These are phyloP conservation scores for Drosophila obscura DNA, from an alignment of 1,140 invertebrate genomes.

Conservation along the genomic window DNA sequence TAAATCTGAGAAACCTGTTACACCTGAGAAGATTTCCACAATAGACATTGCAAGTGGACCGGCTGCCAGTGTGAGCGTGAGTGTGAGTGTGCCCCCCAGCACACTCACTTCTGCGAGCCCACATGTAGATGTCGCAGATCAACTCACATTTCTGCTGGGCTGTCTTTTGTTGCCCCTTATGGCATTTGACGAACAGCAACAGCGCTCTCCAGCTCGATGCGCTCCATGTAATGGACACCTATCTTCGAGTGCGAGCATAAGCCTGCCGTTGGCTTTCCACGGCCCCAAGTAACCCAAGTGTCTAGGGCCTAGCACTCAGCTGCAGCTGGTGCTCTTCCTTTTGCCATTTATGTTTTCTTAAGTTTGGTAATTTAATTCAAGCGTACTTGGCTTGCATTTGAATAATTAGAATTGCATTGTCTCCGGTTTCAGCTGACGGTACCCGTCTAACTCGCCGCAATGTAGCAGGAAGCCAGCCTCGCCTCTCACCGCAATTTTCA, in stretches of 20 bases:
- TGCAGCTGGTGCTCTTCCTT: constrained; percentile 62
- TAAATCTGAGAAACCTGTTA: constrained; percentile 81
- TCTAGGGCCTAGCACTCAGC: constrained; percentile 26
- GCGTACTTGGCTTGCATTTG: constrained; percentile 63
- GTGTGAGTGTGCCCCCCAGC: constrained; percentile 1
- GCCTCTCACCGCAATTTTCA: constrained; percentile 59
- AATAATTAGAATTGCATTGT: constrained; percentile 81
- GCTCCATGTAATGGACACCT: constrained; percentile 50
- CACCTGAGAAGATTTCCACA: constrained; percentile 79
- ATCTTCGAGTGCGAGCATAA: constrained; percentile 27
- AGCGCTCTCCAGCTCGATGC: constrained; percentile 23
- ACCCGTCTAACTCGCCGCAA: constrained; percentile 13
- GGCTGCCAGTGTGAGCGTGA: constrained; percentile 7
- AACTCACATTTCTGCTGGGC: constrained; percentile 66
- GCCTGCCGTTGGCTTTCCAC: constrained; percentile 31
- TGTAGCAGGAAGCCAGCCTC: constrained; percentile 60
- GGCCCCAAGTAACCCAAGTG: constrained; percentile 28
- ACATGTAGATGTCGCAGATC: constrained; percentile 45
- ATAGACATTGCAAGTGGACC: constrained; percentile 41
- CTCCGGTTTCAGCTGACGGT: constrained; percentile 52
- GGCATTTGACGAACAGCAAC: constrained; percentile 9
- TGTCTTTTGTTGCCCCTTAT: constrained; percentile 45
- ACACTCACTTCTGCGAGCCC: constrained; percentile 10
- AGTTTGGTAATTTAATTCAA: constrained; percentile 79
- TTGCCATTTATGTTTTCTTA: constrained; percentile 51